Base-by-base conservation (phyloP, 2,113 vertebrate species). In the Aegithalos caudatus region DNA sequence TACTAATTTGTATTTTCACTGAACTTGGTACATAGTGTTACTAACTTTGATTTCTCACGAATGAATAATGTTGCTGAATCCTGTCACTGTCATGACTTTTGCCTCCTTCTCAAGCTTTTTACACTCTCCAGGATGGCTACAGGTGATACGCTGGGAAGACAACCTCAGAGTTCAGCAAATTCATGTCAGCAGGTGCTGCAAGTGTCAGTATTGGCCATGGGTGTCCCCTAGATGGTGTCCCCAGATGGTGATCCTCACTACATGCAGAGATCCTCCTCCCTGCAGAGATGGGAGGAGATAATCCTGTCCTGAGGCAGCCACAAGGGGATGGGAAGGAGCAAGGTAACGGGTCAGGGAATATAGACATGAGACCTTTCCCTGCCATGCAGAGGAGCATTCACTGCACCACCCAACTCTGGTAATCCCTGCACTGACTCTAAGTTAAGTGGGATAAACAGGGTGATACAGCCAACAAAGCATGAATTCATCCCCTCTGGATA, bases 141-240 rank as follows among this genome's bases (percentile, higher is more conserved):
- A 35, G 65, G 71, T n/a, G 27, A 42, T 42, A 21, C 0, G 0
- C 67, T 19, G 29, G 27, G 48, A 85, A 76, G 53, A 53, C 10
- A 23, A 7, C 28, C 38, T 84, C 18, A 1, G 0, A 0, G 40
- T 27, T 37, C 77, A 50, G 57, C 73, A 92, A 92, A 64, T 33
- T 42, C 35, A 6, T 3, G 0, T 40, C 65, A 81, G 12, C 44
- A 67, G 38, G 53, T 85, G 35, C 72, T 78, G 28, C 53, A 50
- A 69, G 31, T 3, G 0, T 17, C 51, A 10, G 33, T 42, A 71
- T 62, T 15, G 42, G 24, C 37, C 0, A 0, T 11, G 29, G 24
- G 24, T 45, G 42, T 82, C 51, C 64, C 61, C 33, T 16, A 18
- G 53, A 25, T 27, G 31, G 16, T 61, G 83, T 89, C 64, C 47